Percentiles rank a stretch among this genome's conserved stretches.
Conservation (phyloP, 2,113 vertebrate genomes). For the Morone chrysops region DNA sequence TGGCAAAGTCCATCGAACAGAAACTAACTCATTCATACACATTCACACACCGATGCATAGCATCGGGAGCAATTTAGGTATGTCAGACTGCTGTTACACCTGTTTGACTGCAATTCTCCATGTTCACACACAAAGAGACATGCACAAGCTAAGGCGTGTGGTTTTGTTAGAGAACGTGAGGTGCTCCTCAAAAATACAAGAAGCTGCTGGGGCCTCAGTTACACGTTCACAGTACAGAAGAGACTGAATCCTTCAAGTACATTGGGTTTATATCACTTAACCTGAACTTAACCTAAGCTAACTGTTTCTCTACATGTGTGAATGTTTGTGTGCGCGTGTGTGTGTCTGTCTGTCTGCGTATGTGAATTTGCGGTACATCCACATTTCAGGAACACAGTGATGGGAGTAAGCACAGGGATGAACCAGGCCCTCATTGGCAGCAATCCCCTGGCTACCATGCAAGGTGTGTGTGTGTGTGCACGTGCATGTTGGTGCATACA, state of each 20-base stretch:
- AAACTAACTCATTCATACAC: no score
- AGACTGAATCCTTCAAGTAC: background rate
- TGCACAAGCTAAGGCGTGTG: background rate
- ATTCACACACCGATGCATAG: no score
- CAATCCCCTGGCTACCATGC: slow-evolving; percentile 93
- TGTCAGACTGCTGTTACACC: background rate
- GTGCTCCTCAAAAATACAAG: background rate
- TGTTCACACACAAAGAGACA: background rate
- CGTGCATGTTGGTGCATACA: slow-evolving; percentile 9
- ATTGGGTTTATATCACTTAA: background rate
- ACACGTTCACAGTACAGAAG: background rate
- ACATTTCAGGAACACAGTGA: slow-evolving; percentile 90
- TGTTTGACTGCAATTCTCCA: background rate
- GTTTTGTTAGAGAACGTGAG: background rate
- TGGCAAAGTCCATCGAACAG: no score
- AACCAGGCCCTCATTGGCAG: slow-evolving; percentile 90
- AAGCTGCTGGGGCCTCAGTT: background rate
- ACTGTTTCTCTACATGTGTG: slow-evolving; percentile 50
- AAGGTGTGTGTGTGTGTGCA: slow-evolving; percentile 89
- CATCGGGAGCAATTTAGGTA: no score
- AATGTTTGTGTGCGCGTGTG: background rate
- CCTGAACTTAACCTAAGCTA: slow-evolving; percentile 28
- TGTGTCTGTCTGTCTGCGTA: slow-evolving; percentile 16
- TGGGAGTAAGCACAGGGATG: slow-evolving; percentile 92
- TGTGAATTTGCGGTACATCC: slow-evolving; percentile 46